A percentile compares a stretch with the other conserved stretches of the same genome.
phyloP scores from a whole-genome alignment of 2,888 invertebrate genomes.

The Phlogophora meticulosa region DNA sequence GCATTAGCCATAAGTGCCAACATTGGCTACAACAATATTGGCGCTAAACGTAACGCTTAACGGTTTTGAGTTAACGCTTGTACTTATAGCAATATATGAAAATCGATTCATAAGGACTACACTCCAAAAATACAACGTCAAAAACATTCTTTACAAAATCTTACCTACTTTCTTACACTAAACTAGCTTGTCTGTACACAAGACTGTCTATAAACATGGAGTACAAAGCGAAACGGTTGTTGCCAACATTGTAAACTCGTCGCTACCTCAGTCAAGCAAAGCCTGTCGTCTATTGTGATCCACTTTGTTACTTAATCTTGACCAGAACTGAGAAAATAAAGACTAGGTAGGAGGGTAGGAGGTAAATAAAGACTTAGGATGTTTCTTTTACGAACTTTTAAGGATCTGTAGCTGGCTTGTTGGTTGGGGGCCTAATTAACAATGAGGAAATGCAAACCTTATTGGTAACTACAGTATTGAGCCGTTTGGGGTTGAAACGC shows the following conservation, averaged over 20 bases:
- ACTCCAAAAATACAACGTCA: neutral
- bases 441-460: too few species aligned
- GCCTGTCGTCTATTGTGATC: slow-evolving; percentile 61
- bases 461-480: too few species aligned
- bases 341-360: too few species aligned
- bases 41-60: too few species aligned
- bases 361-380: neutral
- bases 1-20: neutral
- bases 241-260: slow-evolving; percentile 43
- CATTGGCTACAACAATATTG: too few species aligned
- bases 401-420: neutral
- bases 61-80: too few species aligned
- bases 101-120: too few species aligned
- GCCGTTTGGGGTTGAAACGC: too few species aligned
- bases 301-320: slow-evolving; percentile 66
- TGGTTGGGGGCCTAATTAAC: too few species aligned
- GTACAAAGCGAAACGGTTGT: slow-evolving; percentile 46
- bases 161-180: slow-evolving; percentile 16
- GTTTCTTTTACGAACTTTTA: neutral
- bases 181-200: slow-evolving; percentile 33
- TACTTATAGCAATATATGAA: too few species aligned
- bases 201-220: neutral
- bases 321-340: slow-evolving; percentile 40
- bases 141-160: neutral
- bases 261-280: slow-evolving; percentile 55